A percentile compares a stretch with the other conserved stretches of the same genome.
phyloP scores from a whole-genome alignment of 2,888 invertebrate genomes.

The Graphium colonna region DNA sequence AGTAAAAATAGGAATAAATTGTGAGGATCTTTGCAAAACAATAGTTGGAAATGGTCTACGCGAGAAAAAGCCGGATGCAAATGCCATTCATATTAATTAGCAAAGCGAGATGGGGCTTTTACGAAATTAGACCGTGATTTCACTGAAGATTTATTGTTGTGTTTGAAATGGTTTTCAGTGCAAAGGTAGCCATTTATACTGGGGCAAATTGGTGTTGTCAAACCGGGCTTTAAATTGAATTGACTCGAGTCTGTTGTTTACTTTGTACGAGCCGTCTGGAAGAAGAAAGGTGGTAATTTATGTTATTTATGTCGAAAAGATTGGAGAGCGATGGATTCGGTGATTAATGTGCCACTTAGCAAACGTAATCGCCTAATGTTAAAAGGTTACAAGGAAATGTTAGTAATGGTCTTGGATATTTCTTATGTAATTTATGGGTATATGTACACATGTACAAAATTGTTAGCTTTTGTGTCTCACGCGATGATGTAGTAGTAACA shows the following conservation, averaged over 20 bases:
- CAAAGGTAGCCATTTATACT: slow-evolving; percentile 76
- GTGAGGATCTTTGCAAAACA: slow-evolving; percentile 78
- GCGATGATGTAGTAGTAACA: too few relatives aligned
- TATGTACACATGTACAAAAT: neutral
- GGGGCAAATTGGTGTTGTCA: slow-evolving; percentile 72
- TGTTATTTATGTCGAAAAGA: slow-evolving; percentile 18
- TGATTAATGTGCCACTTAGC: slow-evolving; percentile 24
- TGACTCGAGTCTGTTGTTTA: slow-evolving; percentile 64
- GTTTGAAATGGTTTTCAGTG: slow-evolving; percentile 75
- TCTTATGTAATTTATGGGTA: neutral
- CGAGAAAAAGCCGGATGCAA: slow-evolving; percentile 80
- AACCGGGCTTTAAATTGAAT: slow-evolving; percentile 71
- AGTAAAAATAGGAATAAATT: slow-evolving; percentile 76
- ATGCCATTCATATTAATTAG: slow-evolving; percentile 81
- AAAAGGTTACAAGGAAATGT: slow-evolving; percentile 6
- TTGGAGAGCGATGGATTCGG: slow-evolving; percentile 11
- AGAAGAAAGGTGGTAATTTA: slow-evolving; percentile 31
- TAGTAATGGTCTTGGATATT: slow-evolving; percentile 10
- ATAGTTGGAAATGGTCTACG: slow-evolving; percentile 77
- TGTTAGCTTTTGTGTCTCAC: neutral
- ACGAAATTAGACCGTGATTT: slow-evolving; percentile 80
- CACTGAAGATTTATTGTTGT: slow-evolving; percentile 78
- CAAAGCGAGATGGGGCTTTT: slow-evolving; percentile 80
- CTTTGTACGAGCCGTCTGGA: slow-evolving; percentile 47
- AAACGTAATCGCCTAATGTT: slow-evolving; percentile 13